Percentiles rank a stretch among this genome's conserved stretches.
Conservation (phyloP, 2,113 vertebrate genomes). For the Pagrus major region DNA sequence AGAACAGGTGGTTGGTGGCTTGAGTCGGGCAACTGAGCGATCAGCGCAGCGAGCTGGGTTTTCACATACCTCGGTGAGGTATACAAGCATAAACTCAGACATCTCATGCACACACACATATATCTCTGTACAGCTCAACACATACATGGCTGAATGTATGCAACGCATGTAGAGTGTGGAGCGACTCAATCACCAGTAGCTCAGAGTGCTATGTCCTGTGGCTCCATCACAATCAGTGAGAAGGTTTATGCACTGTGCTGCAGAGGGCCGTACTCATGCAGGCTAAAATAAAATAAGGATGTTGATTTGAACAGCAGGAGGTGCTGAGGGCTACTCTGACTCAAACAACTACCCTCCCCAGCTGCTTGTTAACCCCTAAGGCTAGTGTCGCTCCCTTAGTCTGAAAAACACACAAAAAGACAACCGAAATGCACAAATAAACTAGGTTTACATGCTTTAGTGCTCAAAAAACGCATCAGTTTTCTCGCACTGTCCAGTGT, state of each 20-base stretch:
- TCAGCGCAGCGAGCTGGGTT: background rate
- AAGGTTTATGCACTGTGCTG: background rate
- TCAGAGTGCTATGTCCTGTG: background rate
- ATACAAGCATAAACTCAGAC: background rate
- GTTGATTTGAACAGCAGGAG: slow-evolving; percentile 59
- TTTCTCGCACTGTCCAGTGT: too few species aligned
- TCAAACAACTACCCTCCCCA: slow-evolving; percentile 36
- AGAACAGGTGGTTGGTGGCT: slow-evolving; percentile 1
- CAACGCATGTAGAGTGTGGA: background rate
- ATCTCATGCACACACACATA: background rate
- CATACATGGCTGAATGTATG: background rate
- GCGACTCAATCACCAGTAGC: background rate
- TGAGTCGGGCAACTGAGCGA: background rate
- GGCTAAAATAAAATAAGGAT: slow-evolving; percentile 40
- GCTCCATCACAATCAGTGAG: slow-evolving; percentile 29
- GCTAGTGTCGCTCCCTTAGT: slow-evolving; percentile 32
- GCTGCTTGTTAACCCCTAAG: slow-evolving; percentile 40
- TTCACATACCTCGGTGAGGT: background rate
- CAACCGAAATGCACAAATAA: background rate
- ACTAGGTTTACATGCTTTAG: too few species aligned
- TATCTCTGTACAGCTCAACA: background rate
- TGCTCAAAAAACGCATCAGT: too few species aligned
- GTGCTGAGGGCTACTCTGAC: slow-evolving; percentile 52
- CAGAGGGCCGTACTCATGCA: background rate
- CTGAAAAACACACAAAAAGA: slow-evolving; percentile 23